These are phyloP conservation scores for Pseudomyrmex gracilis DNA, from an alignment of 1,140 invertebrate genomes.

Conservation along the genomic window DNA sequence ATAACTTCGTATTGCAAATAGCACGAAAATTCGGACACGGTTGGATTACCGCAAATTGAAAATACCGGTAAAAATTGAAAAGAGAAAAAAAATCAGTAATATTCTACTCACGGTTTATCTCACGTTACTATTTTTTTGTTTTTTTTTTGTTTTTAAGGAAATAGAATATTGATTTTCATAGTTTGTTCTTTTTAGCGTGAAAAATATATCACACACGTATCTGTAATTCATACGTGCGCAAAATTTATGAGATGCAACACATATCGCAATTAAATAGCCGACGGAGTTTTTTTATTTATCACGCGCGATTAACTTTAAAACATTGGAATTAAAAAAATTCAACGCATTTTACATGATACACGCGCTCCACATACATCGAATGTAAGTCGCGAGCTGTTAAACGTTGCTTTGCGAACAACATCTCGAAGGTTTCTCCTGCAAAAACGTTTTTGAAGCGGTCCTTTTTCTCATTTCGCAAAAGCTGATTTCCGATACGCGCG, in stretches of 20 bases:
- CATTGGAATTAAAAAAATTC: too few relatives aligned
- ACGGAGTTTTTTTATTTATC: too few relatives aligned
- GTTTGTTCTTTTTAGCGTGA: neutral
- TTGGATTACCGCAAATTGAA: conserved; percentile 47
- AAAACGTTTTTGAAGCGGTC: conserved; percentile 14
- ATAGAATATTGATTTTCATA: neutral
- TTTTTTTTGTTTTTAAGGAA: neutral
- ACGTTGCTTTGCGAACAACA: neutral
- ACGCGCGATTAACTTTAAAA: too few relatives aligned
- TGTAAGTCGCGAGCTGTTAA: too few relatives aligned
- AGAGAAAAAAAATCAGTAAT: neutral
- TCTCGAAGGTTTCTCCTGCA: conserved; percentile 3
- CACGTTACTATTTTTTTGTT: too few relatives aligned
- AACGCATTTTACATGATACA: too few relatives aligned
- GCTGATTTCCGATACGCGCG: conserved; percentile 23
- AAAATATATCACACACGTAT: neutral
- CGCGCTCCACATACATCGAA: neutral
- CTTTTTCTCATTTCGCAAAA: conserved; percentile 42
- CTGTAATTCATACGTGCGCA: too few relatives aligned
- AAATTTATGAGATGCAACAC: too few relatives aligned
- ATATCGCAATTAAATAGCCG: too few relatives aligned
- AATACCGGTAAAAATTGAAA: conserved; percentile 26
- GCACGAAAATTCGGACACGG: conserved; percentile 15
- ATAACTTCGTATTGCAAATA: conserved; percentile 28
- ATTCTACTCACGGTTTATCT: conserved; percentile 4